These are phyloP conservation scores for Reinhardtius hippoglossoides DNA, from an alignment of 2,113 vertebrate species.

Conservation along the genomic window DNA sequence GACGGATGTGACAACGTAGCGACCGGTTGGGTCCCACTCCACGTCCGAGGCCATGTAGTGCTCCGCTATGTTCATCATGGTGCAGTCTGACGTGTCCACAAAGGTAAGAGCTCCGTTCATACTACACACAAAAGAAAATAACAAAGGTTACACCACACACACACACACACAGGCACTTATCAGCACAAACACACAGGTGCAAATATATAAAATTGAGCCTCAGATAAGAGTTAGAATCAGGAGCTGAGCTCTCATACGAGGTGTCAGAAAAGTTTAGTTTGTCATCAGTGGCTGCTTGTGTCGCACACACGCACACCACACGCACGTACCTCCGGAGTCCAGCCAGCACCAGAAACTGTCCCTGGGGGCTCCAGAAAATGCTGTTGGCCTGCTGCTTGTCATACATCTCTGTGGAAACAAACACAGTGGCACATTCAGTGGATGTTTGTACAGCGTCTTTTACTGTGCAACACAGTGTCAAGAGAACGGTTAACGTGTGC, in stretches of 20 bases:
- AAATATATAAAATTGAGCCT: slow-evolving; percentile 11
- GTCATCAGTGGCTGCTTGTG: slow-evolving; percentile 57
- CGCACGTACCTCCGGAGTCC: slow-evolving; percentile 90
- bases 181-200: neutral
- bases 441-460: fast-evolving
- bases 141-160: neutral
- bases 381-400: slow-evolving; percentile 99
- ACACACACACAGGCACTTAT: neutral
- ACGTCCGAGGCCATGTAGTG: slow-evolving; percentile 98
- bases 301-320: neutral
- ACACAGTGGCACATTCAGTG: neutral
- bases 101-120: slow-evolving; percentile 98
- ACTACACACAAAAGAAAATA: slow-evolving; percentile 69
- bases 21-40: slow-evolving; percentile 97
- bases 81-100: slow-evolving; percentile 97
- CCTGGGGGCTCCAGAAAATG: slow-evolving; percentile 99
- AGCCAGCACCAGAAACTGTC: slow-evolving; percentile 96
- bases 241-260: slow-evolving; percentile 72
- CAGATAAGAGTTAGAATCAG: slow-evolving; percentile 67
- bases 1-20: slow-evolving; percentile 95
- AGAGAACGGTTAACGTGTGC: neutral
- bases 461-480: neutral
- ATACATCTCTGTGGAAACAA: slow-evolving; percentile 87
- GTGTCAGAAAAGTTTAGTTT: slow-evolving; percentile 66
- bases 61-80: slow-evolving; percentile 98